Conservation (phyloP, 2,113 vertebrate genomes). For the Nettapus auritus region DNA sequence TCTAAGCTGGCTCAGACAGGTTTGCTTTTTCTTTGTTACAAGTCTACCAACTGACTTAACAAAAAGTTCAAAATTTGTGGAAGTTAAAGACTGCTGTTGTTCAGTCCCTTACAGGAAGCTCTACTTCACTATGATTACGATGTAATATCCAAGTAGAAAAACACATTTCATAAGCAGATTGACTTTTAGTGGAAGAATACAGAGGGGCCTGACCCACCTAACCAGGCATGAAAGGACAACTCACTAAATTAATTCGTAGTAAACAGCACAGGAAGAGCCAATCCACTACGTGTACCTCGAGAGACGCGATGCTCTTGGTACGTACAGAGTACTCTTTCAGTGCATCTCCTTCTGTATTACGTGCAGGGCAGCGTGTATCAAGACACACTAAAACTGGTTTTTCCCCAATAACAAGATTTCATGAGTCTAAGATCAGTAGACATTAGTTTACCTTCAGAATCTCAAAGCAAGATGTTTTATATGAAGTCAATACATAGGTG, state of each 20-base stretch:
- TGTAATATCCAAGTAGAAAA: background rate
- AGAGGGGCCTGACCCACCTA: background rate
- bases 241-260: background rate
- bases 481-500: background rate
- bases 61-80: background rate
- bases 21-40: background rate
- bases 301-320: background rate
- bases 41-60: background rate
- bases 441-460: background rate
- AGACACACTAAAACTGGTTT: background rate
- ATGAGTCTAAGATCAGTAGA: background rate
- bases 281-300: background rate
- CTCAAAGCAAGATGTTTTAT: background rate
- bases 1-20: background rate
- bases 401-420: background rate
- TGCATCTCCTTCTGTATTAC: background rate
- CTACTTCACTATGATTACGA: background rate
- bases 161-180: background rate
- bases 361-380: background rate
- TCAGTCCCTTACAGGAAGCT: background rate
- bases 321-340: background rate
- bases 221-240: background rate
- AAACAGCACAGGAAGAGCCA: background rate
- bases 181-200: background rate
- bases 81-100: background rate